Base-by-base conservation (phyloP, 2,888 invertebrate genomes). In the Boloria selene region DNA sequence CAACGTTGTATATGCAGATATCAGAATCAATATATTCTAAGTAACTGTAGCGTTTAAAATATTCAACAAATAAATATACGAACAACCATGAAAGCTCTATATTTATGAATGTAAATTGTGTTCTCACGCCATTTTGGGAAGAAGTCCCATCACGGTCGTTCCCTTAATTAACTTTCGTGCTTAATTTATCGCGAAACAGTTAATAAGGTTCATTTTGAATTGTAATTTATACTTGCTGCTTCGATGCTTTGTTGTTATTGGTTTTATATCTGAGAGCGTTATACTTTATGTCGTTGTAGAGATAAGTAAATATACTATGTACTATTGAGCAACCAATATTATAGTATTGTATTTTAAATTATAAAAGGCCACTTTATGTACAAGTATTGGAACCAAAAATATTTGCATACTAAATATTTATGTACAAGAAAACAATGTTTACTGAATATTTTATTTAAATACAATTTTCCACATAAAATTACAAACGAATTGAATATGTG, bases 131-230 rank as follows among this genome's bases (percentile, higher is more conserved):
- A 49, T 61, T 64, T 65, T 51, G 61, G 56, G 51, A 65, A 61
- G 44, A 56, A 58, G 63, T 70, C 65, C 54, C 68, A 64, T 70
- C 70, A 64, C 64, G 68, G 65, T 47, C 70, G 70, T 70, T 70
- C 60, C 64, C 67, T 70, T 71, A 71, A 71, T 71, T 70, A 71
- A 65, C 67, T 70, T 70, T 68, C 64, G 64, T 52, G 64, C 54
- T 63, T 59, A 70, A 70, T 71, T 71, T 68, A 71, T 71, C 63
- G 50, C 65, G 67, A 69, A 65, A 60, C 65, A 42, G 65, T 67
- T 67, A 71, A 71, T 69, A 67, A 69, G 65, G 67, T 51, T 64
- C 65, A 45, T 50, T 71, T 67, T 67, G 44, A 67, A 64, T 56
- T 61, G 67, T 61, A 52, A 69, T 71, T 71, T 69, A 71, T 71